These are phyloP conservation scores for Ceratina japonica DNA, from an alignment of 1,140 invertebrate species.

Conservation along the genomic window DNA sequence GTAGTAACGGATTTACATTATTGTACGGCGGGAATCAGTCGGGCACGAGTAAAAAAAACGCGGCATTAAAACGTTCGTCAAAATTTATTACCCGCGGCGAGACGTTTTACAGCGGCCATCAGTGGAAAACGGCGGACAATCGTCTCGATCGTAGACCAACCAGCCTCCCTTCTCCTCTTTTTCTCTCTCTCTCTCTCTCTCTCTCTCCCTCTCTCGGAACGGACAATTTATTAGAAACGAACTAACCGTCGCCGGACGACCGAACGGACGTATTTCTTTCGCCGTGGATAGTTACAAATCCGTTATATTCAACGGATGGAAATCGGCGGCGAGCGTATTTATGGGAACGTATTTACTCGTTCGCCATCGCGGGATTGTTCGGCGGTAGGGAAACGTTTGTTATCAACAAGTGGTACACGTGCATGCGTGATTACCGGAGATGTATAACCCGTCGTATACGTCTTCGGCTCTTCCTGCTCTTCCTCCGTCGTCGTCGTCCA, in stretches of 20 bases:
- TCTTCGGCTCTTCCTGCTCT: conserved; percentile 14
- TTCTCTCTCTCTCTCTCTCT: too few relatives aligned
- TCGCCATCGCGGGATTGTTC: conserved; percentile 19
- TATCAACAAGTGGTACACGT: conserved; percentile 21
- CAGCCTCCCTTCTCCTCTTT: too few relatives aligned
- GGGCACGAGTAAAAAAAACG: neutral
- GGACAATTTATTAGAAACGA: conserved; percentile 12
- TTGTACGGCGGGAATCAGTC: conserved; percentile 11
- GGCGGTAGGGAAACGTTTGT: conserved; percentile 10
- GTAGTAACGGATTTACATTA: conserved; percentile 48
- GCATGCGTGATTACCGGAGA: conserved; percentile 18
- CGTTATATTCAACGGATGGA: conserved; percentile 14
- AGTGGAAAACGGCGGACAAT: conserved; percentile 30
- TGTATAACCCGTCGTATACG: neutral
- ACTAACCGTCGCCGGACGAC: neutral
- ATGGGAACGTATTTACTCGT: conserved; percentile 16
- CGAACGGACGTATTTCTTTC: conserved; percentile 14
- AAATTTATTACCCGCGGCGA: conserved; percentile 15
- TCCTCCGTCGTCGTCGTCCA: neutral
- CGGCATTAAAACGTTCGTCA: conserved; percentile 35
- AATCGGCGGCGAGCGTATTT: neutral
- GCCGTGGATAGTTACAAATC: neutral
- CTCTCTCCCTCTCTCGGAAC: neutral
- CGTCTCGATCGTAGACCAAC: conserved; percentile 7
- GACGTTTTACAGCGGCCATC: conserved; percentile 39